These are phyloP conservation scores for Ichneumoninae sp. DNA, from an alignment of 2,888 invertebrate genomes.

Conservation along the genomic window DNA sequence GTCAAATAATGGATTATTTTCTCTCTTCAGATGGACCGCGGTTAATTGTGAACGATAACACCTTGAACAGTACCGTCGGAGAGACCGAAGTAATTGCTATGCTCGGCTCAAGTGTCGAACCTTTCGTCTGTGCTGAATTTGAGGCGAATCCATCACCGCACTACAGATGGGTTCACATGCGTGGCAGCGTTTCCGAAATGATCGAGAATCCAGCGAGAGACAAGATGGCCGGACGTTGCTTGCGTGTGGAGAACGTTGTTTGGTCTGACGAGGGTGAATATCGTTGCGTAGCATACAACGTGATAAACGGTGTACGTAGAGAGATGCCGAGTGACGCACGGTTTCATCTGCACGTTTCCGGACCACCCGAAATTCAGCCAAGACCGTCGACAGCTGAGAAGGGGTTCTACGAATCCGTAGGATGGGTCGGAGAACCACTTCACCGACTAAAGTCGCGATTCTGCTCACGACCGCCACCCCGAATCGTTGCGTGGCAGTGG, in stretches of 20 bases:
- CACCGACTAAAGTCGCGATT: conserved; percentile 80
- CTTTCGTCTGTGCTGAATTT: conserved; percentile 85
- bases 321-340: conserved; percentile 79
- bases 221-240: conserved; percentile 78
- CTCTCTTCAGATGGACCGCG: conserved; percentile 84
- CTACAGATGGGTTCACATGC: conserved; percentile 85
- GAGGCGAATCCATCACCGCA: conserved; percentile 86
- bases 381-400: conserved; percentile 75
- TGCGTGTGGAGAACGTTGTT: conserved; percentile 85
- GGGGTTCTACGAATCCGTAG: conserved; percentile 80
- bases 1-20: background rate
- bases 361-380: conserved; percentile 82
- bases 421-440: conserved; percentile 81
- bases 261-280: conserved; percentile 87
- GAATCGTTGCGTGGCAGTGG: conserved; percentile 95
- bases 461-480: conserved; percentile 88
- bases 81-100: conserved; percentile 81
- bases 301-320: conserved; percentile 84
- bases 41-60: conserved; percentile 62
- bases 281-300: conserved; percentile 86
- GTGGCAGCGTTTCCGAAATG: conserved; percentile 78
- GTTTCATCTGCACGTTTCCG: conserved; percentile 81
- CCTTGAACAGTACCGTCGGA: conserved; percentile 77
- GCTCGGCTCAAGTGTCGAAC: conserved; percentile 84
- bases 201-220: conserved; percentile 80